phyloP scores from a whole-genome alignment of 37 sponge, comb jelly and placozoan species.

The Cladorhizidae sp. region DNA sequence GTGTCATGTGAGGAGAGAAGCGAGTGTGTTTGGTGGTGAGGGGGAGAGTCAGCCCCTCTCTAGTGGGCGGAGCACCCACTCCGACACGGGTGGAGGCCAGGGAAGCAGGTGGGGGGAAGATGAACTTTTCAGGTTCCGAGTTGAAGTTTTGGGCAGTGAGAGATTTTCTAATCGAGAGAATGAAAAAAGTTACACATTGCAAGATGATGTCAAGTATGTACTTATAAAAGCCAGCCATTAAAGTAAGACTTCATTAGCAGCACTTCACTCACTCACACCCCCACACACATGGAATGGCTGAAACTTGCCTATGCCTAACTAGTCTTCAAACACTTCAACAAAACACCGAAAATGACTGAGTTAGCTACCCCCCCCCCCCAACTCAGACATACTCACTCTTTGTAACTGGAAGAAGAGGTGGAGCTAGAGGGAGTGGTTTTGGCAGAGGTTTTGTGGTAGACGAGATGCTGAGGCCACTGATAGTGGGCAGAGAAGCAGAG shows the following conservation, averaged over 20 bases:
- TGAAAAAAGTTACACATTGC: neutral
- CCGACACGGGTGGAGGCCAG: neutral
- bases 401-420: neutral
- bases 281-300: no score
- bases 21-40: conserved; percentile 16
- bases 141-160: neutral
- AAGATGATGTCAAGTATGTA: no score
- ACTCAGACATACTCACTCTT: conserved; percentile 13
- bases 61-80: neutral
- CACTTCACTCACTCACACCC: no score
- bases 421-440: neutral
- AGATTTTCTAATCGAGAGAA: neutral
- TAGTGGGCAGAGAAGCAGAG: conserved; percentile 19
- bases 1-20: conserved; percentile 32
- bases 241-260: no score
- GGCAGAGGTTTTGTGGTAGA: conserved; percentile 19
- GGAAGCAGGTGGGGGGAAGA: conserved; percentile 40
- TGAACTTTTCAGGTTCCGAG: conserved; percentile 63
- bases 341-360: no score
- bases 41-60: conserved; percentile 41
- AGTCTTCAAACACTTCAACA: no score
- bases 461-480: conserved; percentile 18
- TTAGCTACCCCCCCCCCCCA: no score
- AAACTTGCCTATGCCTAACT: no score
- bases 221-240: no score